Evolutionary conservation across 2,113 vertebrate species (phyloP).

Genomic region (Buteo buteo): DNA sequence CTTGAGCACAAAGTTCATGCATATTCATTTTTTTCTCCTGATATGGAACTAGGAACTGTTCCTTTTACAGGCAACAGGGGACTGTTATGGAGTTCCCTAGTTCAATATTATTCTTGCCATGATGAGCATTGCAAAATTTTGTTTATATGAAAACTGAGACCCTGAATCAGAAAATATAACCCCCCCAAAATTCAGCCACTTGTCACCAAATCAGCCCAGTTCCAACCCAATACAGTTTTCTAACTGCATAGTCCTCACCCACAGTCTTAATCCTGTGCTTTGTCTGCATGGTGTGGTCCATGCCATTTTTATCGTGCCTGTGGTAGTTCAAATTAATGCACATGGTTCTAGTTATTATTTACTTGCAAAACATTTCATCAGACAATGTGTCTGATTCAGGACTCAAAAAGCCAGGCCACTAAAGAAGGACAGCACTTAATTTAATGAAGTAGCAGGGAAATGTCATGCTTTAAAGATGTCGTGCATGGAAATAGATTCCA

Average conservation of each 20-base stretch:
- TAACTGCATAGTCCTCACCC: not conserved
- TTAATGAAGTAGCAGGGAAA: slow-evolving; percentile 4
- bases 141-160: not conserved
- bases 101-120: not conserved
- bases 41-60: not conserved
- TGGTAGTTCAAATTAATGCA: not conserved
- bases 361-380: slow-evolving; percentile 33
- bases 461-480: slow-evolving; percentile 5
- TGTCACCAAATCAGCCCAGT: not conserved
- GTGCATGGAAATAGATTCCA: slow-evolving; percentile 6
- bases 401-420: slow-evolving; percentile 11
- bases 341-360: slow-evolving; percentile 19
- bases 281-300: not conserved
- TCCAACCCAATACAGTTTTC: not conserved
- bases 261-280: not conserved
- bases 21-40: not conserved
- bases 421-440: slow-evolving; percentile 9
- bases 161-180: not conserved
- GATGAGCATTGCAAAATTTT: not conserved
- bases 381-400: slow-evolving; percentile 18
- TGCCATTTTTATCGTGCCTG: not conserved
- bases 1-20: not conserved
- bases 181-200: not conserved
- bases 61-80: not conserved
- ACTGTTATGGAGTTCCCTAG: not conserved